Conservation (phyloP, 2,113 vertebrate species). For the Bubalus kerabau region DNA sequence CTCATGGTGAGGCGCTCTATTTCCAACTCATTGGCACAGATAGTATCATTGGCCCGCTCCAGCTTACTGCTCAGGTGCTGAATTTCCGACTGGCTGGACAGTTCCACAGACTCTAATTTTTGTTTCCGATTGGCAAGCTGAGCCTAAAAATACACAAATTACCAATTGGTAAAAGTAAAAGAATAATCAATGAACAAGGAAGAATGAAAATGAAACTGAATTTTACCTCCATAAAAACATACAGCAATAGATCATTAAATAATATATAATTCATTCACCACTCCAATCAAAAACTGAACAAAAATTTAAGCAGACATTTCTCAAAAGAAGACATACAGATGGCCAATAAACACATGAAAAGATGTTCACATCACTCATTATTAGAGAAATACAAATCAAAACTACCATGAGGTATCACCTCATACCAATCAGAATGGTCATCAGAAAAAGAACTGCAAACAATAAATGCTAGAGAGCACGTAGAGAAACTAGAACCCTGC, state of each 20-base stretch:
- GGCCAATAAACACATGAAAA: not conserved
- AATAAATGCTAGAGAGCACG: not conserved
- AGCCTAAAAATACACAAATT: constrained; percentile 75
- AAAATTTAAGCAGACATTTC: not conserved
- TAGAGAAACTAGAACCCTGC: not conserved
- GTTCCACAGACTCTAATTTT: constrained; percentile 82
- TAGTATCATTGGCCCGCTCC: constrained; percentile 83
- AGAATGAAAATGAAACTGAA: not conserved
- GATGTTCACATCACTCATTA: not conserved
- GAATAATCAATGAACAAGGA: not conserved
- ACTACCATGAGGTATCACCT: not conserved
- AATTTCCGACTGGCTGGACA: constrained; percentile 82
- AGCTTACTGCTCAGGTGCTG: constrained; percentile 84
- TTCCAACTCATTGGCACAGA: constrained; percentile 87
- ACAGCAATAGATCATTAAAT: not conserved
- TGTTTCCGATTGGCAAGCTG: constrained; percentile 79
- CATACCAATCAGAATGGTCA: not conserved
- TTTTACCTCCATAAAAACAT: constrained; percentile 15
- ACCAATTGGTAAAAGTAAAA: not conserved
- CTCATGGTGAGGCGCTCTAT: constrained; percentile 84
- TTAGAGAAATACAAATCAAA: not conserved
- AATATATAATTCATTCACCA: not conserved
- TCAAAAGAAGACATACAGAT: not conserved
- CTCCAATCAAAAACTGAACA: not conserved
- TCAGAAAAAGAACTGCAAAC: not conserved